phyloP scores from a whole-genome alignment of 2,888 invertebrate species.

The Hemithea aestivaria region DNA sequence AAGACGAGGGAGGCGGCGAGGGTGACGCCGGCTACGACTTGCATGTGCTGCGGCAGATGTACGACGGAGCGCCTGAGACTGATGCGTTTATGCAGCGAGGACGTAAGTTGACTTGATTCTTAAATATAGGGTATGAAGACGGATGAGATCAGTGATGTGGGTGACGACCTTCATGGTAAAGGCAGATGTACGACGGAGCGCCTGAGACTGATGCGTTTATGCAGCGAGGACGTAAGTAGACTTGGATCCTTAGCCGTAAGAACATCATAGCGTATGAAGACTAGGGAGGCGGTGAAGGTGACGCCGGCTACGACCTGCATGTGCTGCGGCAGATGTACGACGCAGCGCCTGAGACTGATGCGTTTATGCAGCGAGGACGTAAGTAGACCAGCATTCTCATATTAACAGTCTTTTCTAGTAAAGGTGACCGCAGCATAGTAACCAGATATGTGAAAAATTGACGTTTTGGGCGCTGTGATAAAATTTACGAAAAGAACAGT shows the following conservation, averaged over 20 bases:
- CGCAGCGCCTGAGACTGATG: constrained; percentile 76
- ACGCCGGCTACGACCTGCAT: constrained; percentile 94
- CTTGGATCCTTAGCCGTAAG: constrained; percentile 81
- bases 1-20: constrained; percentile 99
- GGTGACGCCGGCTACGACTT: constrained; percentile 96
- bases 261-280: constrained; percentile 99
- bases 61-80: constrained; percentile 78
- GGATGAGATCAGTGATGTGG: constrained; percentile 98
- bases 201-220: constrained; percentile 75
- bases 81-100: constrained; percentile 74
- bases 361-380: constrained; percentile 75
- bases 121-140: constrained; percentile 87
- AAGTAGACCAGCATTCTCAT: too few relatives aligned
- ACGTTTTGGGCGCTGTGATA: too few relatives aligned
- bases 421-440: too few relatives aligned
- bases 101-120: constrained; percentile 46
- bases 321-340: constrained; percentile 85
- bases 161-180: constrained; percentile 90
- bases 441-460: too few relatives aligned
- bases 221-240: constrained; percentile 69
- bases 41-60: constrained; percentile 85
- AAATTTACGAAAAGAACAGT: too few relatives aligned
- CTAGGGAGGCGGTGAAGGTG: constrained; percentile 98
- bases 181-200: constrained; percentile 81
- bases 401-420: too few relatives aligned